phyloP scores from a whole-genome alignment of 2,113 vertebrate genomes.

The Gambusia holbrooki region DNA sequence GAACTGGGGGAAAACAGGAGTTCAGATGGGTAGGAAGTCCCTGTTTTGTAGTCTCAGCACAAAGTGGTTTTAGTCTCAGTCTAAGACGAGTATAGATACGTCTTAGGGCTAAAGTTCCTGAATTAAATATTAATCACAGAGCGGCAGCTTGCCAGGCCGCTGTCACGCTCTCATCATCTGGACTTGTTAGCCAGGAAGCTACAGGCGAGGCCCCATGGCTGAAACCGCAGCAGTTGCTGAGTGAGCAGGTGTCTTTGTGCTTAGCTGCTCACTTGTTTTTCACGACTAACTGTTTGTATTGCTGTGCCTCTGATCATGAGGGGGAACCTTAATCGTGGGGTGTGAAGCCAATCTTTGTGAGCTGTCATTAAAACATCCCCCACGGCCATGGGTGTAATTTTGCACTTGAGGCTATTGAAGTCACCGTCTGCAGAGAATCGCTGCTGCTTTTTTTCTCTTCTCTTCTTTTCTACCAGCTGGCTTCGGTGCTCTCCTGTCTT shows the following conservation, averaged over 20 bases:
- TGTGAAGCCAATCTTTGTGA: slow-evolving; percentile 74
- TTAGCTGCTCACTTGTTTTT: slow-evolving; percentile 64
- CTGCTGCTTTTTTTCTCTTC: slow-evolving; percentile 28
- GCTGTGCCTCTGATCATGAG: slow-evolving; percentile 74
- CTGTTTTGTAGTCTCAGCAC: slow-evolving; percentile 70
- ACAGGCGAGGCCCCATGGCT: slow-evolving; percentile 68
- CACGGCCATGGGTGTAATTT: slow-evolving; percentile 64
- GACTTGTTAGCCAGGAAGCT: slow-evolving; percentile 72
- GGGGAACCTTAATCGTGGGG: slow-evolving; percentile 75
- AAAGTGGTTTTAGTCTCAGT: slow-evolving; percentile 66
- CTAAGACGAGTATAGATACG: slow-evolving; percentile 57
- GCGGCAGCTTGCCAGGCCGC: slow-evolving; percentile 66
- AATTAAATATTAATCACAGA: slow-evolving; percentile 78
- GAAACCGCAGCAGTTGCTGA: slow-evolving; percentile 70
- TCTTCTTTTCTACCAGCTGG: slow-evolving; percentile 55
- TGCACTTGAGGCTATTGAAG: slow-evolving; percentile 76
- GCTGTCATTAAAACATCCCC: slow-evolving; percentile 83
- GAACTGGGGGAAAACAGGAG: slow-evolving; percentile 44
- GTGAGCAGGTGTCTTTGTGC: slow-evolving; percentile 76
- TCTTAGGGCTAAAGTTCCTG: slow-evolving; percentile 72
- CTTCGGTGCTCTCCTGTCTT: slow-evolving; percentile 64
- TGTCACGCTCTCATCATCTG: slow-evolving; percentile 75
- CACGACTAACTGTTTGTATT: slow-evolving; percentile 77
- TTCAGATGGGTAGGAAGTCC: slow-evolving; percentile 58
- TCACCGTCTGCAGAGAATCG: slow-evolving; percentile 73